A percentile compares a stretch with the other conserved stretches of the same genome.
phyloP scores from a whole-genome alignment of 2,113 vertebrate species.

The Mastomys natalensis region DNA sequence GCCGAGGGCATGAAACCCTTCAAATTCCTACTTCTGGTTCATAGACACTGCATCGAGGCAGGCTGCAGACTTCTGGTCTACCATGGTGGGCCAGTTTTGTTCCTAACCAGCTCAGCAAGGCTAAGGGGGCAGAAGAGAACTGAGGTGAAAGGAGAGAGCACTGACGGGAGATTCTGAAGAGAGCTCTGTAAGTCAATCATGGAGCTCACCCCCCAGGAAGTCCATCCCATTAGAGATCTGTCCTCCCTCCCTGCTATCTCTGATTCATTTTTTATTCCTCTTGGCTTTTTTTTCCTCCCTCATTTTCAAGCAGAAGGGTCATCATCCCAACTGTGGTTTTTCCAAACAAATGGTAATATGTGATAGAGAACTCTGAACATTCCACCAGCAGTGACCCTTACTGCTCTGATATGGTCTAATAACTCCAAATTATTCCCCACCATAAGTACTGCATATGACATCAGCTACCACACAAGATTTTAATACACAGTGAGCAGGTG shows the following conservation, averaged over 20 bases:
- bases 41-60: background rate
- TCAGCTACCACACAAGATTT: conserved; percentile 79
- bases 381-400: conserved; percentile 73
- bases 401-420: conserved; percentile 78
- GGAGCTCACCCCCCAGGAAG: background rate
- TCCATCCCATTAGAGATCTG: accelerated
- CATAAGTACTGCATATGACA: conserved; percentile 72
- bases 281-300: background rate
- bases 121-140: background rate
- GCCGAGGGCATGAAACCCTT: background rate
- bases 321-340: background rate
- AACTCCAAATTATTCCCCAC: conserved; percentile 70
- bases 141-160: background rate
- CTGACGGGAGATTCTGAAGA: background rate
- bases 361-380: conserved; percentile 69
- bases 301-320: conserved; percentile 28
- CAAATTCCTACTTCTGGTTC: background rate
- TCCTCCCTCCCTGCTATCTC: background rate
- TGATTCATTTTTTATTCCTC: background rate
- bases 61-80: background rate
- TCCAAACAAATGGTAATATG: conserved; percentile 53
- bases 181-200: background rate
- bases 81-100: background rate
- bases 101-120: accelerated
- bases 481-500: conserved; percentile 82